Evolutionary conservation across 2,797 vertebrate genomes (phyloP), one percentile per base, ranked within the genome.

Genomic region (Strix occidentalis): DNA sequence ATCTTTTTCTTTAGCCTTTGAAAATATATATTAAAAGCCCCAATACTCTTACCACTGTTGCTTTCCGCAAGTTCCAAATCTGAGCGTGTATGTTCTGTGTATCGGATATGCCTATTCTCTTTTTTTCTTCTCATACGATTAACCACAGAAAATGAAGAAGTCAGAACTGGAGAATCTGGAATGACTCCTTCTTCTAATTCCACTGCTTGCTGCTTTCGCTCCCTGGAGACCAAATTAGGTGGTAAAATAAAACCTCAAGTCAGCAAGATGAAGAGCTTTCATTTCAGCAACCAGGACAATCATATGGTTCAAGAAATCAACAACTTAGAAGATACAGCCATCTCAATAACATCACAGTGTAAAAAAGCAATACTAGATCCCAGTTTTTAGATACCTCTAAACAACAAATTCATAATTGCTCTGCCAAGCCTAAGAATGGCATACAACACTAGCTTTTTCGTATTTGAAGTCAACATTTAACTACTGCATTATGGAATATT

Each of bases 121-220:
- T 97, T 99, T 61, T 94, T 98, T 50, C 98, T 99, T 96, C 98
- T 99, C 97, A 99, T 98, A 51, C 98, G 98, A 96, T 98, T 99
- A 50, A 97, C 58, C 28, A 97, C 78, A 18, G 99, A 98, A 97
- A 98, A 98, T 3, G 98, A 98, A 93, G 98, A 98, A 5, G 97
- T 82, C 84, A 97, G 92, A 94, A 98, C 76, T 1, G 99, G 99
- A 9, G 99, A 99, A 98, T 98, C 99, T 66, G 99, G 99, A 97
- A 99, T 99, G 96, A 99, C 18, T 23, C 98, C 98, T 66, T 99
- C 99, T 53, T 99, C 99, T 31, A 95, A 94, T 21, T 99, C 98
- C 19, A 90, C 57, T 26, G 82, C 77, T 94, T 97, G 97, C 60
- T 97, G 66, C 23, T 96, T 95, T 96, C 72, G 48, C 65, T 95